Conservation (phyloP, 2,797 vertebrate genomes). For the Rachycentron canadum region DNA sequence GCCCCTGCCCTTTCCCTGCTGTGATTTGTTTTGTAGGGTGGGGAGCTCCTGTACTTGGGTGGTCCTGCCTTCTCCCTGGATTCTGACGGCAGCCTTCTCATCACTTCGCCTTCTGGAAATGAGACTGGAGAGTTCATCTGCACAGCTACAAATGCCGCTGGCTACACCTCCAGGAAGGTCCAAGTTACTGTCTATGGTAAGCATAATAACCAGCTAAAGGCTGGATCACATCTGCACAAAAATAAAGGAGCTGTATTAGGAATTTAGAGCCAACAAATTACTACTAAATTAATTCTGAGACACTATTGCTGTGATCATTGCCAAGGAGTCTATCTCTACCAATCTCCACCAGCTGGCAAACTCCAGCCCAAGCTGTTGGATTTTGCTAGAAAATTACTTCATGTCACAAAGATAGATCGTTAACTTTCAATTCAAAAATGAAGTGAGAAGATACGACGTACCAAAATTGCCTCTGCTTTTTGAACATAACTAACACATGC, state of each 20-base stretch:
- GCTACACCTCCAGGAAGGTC: slow-evolving; percentile 91
- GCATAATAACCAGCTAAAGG: slow-evolving; percentile 19
- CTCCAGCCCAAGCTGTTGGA: not conserved
- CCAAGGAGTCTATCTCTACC: not conserved
- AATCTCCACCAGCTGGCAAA: slow-evolving; percentile 1
- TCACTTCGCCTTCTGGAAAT: slow-evolving; percentile 89
- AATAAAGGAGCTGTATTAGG: not conserved
- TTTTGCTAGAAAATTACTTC: not conserved
- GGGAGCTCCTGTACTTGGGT: slow-evolving; percentile 87
- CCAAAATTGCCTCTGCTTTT: too few relatives aligned
- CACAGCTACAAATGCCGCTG: slow-evolving; percentile 93
- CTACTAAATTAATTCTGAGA: not conserved
- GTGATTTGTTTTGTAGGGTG: slow-evolving; percentile 85
- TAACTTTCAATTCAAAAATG: not conserved
- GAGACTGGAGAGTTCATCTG: slow-evolving; percentile 95
- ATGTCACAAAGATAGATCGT: not conserved
- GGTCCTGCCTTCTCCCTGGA: slow-evolving; percentile 84
- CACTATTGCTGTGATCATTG: not conserved
- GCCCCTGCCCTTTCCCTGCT: slow-evolving; percentile 51
- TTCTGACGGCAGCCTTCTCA: slow-evolving; percentile 90
- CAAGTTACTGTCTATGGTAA: slow-evolving; percentile 97
- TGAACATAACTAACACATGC: not conserved
- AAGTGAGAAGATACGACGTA: too few relatives aligned
- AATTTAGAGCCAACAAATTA: not conserved
- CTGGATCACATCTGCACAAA: not conserved